Conservation (phyloP, 2,888 invertebrate genomes). For the Nymphalis polychloros region DNA sequence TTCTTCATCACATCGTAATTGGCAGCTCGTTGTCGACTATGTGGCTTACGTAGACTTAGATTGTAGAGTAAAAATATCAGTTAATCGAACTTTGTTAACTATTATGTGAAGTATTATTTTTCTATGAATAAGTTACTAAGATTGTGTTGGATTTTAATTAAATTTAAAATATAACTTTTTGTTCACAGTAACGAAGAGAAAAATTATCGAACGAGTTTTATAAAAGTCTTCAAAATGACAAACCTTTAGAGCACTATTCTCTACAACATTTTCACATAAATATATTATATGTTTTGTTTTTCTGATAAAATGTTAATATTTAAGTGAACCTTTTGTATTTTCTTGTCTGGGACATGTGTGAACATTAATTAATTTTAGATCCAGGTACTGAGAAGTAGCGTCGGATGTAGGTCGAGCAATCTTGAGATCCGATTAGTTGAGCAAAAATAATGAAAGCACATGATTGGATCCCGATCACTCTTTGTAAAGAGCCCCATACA, state of each 20-base stretch:
- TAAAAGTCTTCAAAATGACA: too few species aligned
- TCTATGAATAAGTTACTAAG: too few species aligned
- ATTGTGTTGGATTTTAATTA: too few species aligned
- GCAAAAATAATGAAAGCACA: constrained; percentile 54
- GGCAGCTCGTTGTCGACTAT: constrained; percentile 41
- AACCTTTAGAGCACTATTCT: too few species aligned
- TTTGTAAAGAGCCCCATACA: not conserved
- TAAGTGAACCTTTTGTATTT: constrained; percentile 1
- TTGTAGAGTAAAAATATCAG: constrained; percentile 29
- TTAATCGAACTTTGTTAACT: not conserved
- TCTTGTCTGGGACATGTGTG: constrained; percentile 33
- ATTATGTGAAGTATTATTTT: not conserved
- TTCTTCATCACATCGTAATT: constrained; percentile 52
- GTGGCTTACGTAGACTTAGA: constrained; percentile 20
- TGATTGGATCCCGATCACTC: constrained; percentile 37
- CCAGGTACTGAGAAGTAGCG: constrained; percentile 39
- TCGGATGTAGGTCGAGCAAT: constrained; percentile 51
- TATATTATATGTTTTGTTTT: too few species aligned
- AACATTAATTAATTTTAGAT: constrained; percentile 56
- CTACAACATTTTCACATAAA: too few species aligned
- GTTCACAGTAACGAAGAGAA: too few species aligned
- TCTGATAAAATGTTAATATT: not conserved
- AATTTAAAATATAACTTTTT: too few species aligned
- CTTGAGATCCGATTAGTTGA: constrained; percentile 55
- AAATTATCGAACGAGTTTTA: too few species aligned